These are phyloP conservation scores for Papio anubis DNA, from an alignment of 2,113 vertebrate species.

Conservation along the genomic window DNA sequence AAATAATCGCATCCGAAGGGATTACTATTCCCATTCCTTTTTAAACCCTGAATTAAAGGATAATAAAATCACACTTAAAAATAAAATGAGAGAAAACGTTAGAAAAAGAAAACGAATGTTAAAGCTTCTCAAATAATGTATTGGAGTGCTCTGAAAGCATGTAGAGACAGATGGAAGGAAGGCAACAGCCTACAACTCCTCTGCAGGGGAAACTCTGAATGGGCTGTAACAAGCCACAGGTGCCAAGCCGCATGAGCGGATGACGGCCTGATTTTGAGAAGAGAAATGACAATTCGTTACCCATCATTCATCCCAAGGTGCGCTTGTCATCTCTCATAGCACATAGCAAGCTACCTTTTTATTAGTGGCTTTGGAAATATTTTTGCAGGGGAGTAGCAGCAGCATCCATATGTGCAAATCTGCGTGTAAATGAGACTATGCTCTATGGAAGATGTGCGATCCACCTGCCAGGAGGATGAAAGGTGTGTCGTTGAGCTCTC, in stretches of 20 bases:
- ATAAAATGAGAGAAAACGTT: background rate
- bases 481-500: background rate
- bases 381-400: conserved; percentile 26
- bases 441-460: background rate
- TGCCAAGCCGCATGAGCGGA: conserved; percentile 21
- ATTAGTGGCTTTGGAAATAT: conserved; percentile 71
- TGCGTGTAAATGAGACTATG: background rate
- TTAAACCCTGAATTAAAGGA: background rate
- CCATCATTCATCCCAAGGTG: conserved; percentile 66
- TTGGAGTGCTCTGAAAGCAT: background rate
- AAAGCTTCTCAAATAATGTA: background rate
- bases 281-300: conserved; percentile 71
- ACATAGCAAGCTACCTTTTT: conserved; percentile 62
- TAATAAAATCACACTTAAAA: conserved; percentile 4
- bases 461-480: conserved; percentile 14
- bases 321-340: conserved; percentile 60
- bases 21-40: background rate
- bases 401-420: conserved; percentile 16
- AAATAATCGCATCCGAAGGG: background rate
- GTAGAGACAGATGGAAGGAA: background rate
- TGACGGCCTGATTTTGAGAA: conserved; percentile 54
- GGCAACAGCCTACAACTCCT: background rate
- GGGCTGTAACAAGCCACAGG: conserved; percentile 62
- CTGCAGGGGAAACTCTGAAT: background rate
- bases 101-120: background rate